Percentiles rank a stretch among this genome's conserved stretches.
These are phyloP conservation scores for Antrozous pallidus DNA, from an alignment of 2,797 vertebrate genomes.

Conservation along the genomic window DNA sequence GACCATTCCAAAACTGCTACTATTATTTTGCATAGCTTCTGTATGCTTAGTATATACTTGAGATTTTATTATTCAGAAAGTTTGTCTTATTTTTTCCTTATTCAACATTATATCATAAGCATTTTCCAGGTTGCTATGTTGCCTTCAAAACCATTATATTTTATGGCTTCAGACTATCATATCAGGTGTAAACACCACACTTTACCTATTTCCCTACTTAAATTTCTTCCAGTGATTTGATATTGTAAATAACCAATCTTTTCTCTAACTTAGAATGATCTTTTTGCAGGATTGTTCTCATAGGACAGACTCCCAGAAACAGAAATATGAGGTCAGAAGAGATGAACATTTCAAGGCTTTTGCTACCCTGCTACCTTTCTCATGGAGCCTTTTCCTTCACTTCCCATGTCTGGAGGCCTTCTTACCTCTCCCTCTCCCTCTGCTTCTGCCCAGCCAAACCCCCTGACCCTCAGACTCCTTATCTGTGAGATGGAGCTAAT, in stretches of 20 bases:
- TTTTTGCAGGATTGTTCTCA: slow-evolving; percentile 7
- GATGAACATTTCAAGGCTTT: not conserved
- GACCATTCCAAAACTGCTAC: not conserved
- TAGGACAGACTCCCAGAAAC: not conserved
- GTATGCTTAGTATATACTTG: not conserved
- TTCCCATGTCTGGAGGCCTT: not conserved
- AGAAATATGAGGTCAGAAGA: not conserved
- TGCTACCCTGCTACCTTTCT: not conserved
- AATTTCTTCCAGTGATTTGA: slow-evolving; percentile 27
- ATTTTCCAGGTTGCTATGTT: slow-evolving; percentile 11
- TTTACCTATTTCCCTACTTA: slow-evolving; percentile 40
- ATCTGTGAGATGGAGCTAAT: not conserved
- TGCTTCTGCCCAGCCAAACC: not conserved
- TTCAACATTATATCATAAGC: slow-evolving; percentile 2
- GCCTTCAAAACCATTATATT: slow-evolving; percentile 37
- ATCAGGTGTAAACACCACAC: not conserved
- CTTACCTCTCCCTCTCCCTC: not conserved
- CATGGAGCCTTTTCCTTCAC: not conserved
- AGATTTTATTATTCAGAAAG: not conserved
- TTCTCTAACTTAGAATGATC: slow-evolving; percentile 12
- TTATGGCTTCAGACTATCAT: not conserved
- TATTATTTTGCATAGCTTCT: not conserved
- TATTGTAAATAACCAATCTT: not conserved
- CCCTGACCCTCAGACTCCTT: not conserved
- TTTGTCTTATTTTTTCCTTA: slow-evolving; percentile 2